Evolutionary conservation across 2,113 vertebrate genomes (phyloP).

Genomic region (Zingel zingel): DNA sequence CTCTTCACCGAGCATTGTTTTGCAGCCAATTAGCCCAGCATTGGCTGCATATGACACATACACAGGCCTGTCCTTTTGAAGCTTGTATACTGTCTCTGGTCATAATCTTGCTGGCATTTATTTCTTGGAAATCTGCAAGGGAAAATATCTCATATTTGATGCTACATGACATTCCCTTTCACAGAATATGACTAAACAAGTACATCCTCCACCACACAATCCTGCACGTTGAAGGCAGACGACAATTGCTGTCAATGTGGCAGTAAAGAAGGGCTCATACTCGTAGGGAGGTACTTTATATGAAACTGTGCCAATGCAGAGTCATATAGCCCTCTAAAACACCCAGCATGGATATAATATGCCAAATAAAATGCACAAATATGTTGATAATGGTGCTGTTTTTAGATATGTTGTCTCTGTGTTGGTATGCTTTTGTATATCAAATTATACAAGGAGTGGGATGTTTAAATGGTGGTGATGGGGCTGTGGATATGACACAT

Average conservation of each 20-base stretch:
- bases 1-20: constrained; percentile 49
- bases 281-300: constrained; percentile 9
- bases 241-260: constrained; percentile 65
- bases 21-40: constrained; percentile 66
- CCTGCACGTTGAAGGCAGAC: constrained; percentile 47
- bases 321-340: constrained; percentile 25
- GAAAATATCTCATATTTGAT: constrained; percentile 72
- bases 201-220: constrained; percentile 39
- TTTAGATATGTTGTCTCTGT: constrained; percentile 5
- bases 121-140: constrained; percentile 65
- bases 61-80: constrained; percentile 65
- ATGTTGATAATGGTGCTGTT: neutral
- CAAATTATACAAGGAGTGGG: neutral
- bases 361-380: neutral
- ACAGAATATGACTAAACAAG: constrained; percentile 71
- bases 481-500: no score
- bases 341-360: neutral
- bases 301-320: constrained; percentile 24
- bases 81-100: constrained; percentile 71
- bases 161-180: constrained; percentile 72
- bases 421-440: neutral
- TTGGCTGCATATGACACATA: constrained; percentile 56
- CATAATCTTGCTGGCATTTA: constrained; percentile 74
- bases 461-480: neutral
- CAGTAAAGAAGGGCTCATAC: constrained; percentile 50